Percentiles rank a stretch among this genome's conserved stretches.
These are phyloP conservation scores for Canis aureus DNA, from an alignment of 2,113 vertebrate species.

Conservation along the genomic window DNA sequence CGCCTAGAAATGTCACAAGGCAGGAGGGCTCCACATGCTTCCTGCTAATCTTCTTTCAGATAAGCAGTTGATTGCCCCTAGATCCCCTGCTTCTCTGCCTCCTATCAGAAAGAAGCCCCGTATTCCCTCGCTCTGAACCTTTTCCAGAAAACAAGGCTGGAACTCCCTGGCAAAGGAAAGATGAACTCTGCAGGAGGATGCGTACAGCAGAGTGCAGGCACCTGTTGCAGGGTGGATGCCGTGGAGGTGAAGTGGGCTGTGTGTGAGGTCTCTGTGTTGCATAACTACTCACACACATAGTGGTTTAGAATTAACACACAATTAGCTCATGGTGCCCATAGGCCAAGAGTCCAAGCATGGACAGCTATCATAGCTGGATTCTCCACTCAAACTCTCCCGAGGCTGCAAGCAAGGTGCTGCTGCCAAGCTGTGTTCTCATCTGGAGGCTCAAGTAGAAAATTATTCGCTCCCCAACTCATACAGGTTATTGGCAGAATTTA, in stretches of 20 bases:
- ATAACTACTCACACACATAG: not conserved
- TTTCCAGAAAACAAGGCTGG: not conserved
- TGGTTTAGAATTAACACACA: not conserved
- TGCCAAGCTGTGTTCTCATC: not conserved
- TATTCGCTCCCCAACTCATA: not conserved
- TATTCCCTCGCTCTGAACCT: not conserved
- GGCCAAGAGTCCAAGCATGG: not conserved
- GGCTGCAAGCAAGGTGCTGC: not conserved
- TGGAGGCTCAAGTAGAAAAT: not conserved
- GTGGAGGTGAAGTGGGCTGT: not conserved
- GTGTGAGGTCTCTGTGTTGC: not conserved
- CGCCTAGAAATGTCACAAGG: not conserved
- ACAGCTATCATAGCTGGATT: not conserved
- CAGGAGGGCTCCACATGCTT: not conserved
- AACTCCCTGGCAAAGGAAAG: not conserved
- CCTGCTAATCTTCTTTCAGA: constrained; percentile 34
- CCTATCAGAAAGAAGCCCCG: not conserved
- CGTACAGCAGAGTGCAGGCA: not conserved
- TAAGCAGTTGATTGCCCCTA: not conserved
- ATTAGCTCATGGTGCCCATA: not conserved
- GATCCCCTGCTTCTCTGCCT: not conserved
- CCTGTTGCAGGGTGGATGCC: not conserved
- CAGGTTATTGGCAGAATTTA: not conserved
- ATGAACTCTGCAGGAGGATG: not conserved
- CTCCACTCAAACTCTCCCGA: not conserved